Evolutionary conservation across 2,797 vertebrate species (phyloP), one percentile per base, ranked within the genome.

Genomic region (Pampus argenteus): DNA sequence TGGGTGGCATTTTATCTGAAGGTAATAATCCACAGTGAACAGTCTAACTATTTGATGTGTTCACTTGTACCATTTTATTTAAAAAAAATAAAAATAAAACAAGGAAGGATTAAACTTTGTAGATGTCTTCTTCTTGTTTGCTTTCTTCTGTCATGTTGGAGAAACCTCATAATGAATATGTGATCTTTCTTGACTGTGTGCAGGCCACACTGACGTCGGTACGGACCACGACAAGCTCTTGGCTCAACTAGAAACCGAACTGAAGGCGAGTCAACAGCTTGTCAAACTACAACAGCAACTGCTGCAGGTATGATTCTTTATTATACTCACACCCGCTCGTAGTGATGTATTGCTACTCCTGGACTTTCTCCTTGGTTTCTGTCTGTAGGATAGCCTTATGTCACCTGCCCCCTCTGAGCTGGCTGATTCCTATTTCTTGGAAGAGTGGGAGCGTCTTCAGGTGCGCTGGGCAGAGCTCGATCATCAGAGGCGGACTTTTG

Each of bases 221-320:
- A 95, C 94, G 0, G 95, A 96, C 50, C 93, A 95, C 4, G 94
- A 96, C 38, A 95, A 96, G 79, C 91, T 95, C 49, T 76, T 95
- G 56, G 82, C 80, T 58, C 92, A 88, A 51, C 88, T 96, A 9
- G 88, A 90, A 66, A 66, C 77, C 3, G 95, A 96, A 68, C 81
- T 94, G 48, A 89, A 89, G 65, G 89, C 92, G 66, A 95, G 90
- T 79, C 88, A 88, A 60, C 85, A 93, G 34, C 88, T 96, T 25
- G 91, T 96, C 58, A 69, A 74, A 59, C 26, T 91, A 9, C 94
- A 95, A 71, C 93, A 95, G 71, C 91, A 93, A 36, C 85, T 95
- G 9, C 86, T 96, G 31, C 93, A 96, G 92, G 95, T 95, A 44
- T 1, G 56, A 4, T 15, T 10, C 5, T 47, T 3, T 23, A 6